A percentile compares a stretch with the other conserved stretches of the same genome.
Evolutionary conservation across 2,113 vertebrate genomes (phyloP).

Genomic region (Ceratotherium simum): DNA sequence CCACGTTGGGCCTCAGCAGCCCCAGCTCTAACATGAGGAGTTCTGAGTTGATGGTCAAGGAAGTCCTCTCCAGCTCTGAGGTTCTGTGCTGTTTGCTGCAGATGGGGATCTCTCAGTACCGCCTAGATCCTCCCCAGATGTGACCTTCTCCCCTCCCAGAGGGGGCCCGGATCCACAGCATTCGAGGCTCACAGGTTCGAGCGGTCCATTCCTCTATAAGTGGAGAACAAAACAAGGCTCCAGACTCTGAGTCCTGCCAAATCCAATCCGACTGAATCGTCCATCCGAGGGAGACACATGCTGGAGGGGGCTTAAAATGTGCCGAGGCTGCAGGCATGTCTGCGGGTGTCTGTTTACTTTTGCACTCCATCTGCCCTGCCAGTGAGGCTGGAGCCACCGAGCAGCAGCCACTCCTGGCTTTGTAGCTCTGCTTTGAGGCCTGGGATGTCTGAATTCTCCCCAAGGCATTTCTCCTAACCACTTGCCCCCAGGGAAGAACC

Average conservation of each 20-base stretch:
- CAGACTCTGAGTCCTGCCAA: not conserved
- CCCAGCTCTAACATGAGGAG: not conserved
- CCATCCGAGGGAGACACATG: not conserved
- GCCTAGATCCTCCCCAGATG: not conserved
- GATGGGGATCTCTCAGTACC: not conserved
- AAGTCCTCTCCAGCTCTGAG: not conserved
- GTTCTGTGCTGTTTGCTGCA: not conserved
- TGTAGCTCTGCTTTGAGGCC: slow-evolving; percentile 1
- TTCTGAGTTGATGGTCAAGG: not conserved
- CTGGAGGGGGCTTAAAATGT: not conserved
- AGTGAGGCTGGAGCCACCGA: not conserved
- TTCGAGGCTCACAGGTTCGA: too few species aligned
- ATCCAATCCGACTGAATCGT: not conserved
- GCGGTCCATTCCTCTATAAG: not conserved
- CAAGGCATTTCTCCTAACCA: not conserved
- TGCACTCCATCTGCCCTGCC: not conserved
- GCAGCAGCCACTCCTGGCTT: not conserved
- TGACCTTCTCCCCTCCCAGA: not conserved
- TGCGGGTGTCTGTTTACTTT: not conserved
- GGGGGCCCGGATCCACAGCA: not conserved
- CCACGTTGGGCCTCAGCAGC: not conserved
- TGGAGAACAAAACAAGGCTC: not conserved
- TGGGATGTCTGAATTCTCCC: not conserved
- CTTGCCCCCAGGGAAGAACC: not conserved
- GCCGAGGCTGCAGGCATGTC: not conserved